Percentiles rank a stretch among this genome's conserved stretches.
Evolutionary conservation across 2,797 vertebrate genomes (phyloP).

Genomic region (Anabas testudineus): DNA sequence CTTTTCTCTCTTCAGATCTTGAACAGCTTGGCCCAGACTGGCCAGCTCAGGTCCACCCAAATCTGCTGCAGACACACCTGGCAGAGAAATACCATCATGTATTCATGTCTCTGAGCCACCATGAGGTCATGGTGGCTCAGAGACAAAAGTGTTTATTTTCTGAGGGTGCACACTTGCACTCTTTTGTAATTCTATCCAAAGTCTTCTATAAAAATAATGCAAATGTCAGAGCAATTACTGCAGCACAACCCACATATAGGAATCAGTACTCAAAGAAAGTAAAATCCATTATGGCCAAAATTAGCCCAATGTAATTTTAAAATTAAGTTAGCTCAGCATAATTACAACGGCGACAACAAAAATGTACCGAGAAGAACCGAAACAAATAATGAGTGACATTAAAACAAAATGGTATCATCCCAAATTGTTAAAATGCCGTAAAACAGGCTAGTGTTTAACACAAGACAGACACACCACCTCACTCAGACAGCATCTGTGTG

Average conservation of each 20-base stretch:
- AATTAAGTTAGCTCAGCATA: too few relatives aligned
- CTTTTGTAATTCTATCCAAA: constrained; percentile 2
- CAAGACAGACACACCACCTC: constrained; percentile 22
- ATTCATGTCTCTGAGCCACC: constrained; percentile 60
- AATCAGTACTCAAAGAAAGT: constrained; percentile 1
- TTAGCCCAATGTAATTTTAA: constrained; percentile 11
- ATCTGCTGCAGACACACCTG: constrained; percentile 74
- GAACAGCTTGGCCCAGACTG: constrained; percentile 57
- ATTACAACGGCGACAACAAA: not conserved
- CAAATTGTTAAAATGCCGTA: constrained; percentile 44
- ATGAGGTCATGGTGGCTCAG: constrained; percentile 43
- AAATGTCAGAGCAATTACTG: constrained; percentile 31
- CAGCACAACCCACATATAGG: constrained; percentile 27
- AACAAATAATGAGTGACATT: constrained; percentile 12
- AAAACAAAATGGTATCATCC: constrained; percentile 23
- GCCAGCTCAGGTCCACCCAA: constrained; percentile 66
- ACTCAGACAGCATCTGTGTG: constrained; percentile 37
- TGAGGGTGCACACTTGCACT: constrained; percentile 1
- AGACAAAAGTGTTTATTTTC: constrained; percentile 45
- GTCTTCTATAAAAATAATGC: not conserved
- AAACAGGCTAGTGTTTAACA: constrained; percentile 21
- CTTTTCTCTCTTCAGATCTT: constrained; percentile 61
- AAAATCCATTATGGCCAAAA: constrained; percentile 42
- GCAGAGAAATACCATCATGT: constrained; percentile 75
- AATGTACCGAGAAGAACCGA: constrained; percentile 21